These are phyloP conservation scores for Drosophila barbarae DNA, from an alignment of 2,888 invertebrate species.

Conservation along the genomic window DNA sequence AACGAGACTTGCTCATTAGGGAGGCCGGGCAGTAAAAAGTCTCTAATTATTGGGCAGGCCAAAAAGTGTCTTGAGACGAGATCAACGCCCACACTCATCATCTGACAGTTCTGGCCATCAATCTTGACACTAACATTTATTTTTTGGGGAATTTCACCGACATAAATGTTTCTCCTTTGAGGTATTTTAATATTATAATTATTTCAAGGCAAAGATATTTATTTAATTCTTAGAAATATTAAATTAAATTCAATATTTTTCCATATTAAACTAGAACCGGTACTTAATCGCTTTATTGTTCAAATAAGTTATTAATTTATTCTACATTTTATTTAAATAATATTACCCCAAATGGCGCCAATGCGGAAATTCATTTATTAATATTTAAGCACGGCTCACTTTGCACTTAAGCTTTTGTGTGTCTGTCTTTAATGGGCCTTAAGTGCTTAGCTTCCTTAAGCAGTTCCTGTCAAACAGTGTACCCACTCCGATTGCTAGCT, in stretches of 20 bases:
- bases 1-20: constrained; percentile 44
- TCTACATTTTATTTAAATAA: not conserved
- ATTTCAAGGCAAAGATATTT: not conserved
- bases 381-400: constrained; percentile 4
- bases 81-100: constrained; percentile 52
- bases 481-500: constrained; percentile 45
- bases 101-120: constrained; percentile 48
- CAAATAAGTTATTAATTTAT: constrained; percentile 2
- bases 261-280: not conserved
- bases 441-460: constrained; percentile 49
- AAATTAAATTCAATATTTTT: too few species aligned
- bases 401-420: constrained; percentile 2
- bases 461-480: constrained; percentile 47
- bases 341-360: not conserved
- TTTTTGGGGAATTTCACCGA: constrained; percentile 9
- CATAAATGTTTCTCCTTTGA: constrained; percentile 33
- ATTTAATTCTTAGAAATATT: not conserved
- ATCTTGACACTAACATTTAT: constrained; percentile 57
- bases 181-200: not conserved
- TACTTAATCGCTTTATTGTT: not conserved
- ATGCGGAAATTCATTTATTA: constrained; percentile 37
- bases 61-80: constrained; percentile 46
- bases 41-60: constrained; percentile 51
- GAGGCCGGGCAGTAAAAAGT: constrained; percentile 32
- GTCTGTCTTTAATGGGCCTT: constrained; percentile 18